Evolutionary conservation across 2,113 vertebrate species (phyloP).

Genomic region (Sprattus sprattus): DNA sequence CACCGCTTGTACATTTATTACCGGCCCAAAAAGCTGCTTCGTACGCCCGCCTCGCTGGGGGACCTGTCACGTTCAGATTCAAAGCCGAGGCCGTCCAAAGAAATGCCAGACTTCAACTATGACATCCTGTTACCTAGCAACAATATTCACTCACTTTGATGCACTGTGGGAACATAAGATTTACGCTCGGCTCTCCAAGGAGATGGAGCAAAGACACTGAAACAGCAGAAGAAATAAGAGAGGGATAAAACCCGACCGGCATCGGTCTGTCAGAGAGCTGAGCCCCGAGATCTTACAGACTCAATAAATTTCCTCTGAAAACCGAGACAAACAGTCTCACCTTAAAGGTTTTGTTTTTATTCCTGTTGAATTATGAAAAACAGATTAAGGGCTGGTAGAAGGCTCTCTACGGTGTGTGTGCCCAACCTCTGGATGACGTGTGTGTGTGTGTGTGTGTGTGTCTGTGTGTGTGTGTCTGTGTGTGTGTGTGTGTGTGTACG

Average conservation of each 20-base stretch:
- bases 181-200: constrained; percentile 29
- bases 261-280: background rate
- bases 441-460: too few relatives aligned
- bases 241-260: background rate
- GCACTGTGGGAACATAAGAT: constrained; percentile 36
- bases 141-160: constrained; percentile 43
- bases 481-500: too few relatives aligned
- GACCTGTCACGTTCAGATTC: constrained; percentile 30
- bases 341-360: background rate
- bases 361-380: background rate
- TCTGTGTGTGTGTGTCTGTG: too few relatives aligned
- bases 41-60: constrained; percentile 12
- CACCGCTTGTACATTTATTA: constrained; percentile 29
- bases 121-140: constrained; percentile 56
- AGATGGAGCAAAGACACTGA: constrained; percentile 24
- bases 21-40: constrained; percentile 17
- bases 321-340: background rate
- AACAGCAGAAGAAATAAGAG: constrained; percentile 30
- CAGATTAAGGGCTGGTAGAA: background rate
- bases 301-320: background rate
- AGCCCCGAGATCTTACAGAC: background rate
- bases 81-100: constrained; percentile 34
- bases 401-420: background rate
- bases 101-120: constrained; percentile 38
- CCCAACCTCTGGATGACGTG: background rate